Evolutionary conservation across 1,140 invertebrate species (phyloP).

Genomic region (Drosophila micromelanica): DNA sequence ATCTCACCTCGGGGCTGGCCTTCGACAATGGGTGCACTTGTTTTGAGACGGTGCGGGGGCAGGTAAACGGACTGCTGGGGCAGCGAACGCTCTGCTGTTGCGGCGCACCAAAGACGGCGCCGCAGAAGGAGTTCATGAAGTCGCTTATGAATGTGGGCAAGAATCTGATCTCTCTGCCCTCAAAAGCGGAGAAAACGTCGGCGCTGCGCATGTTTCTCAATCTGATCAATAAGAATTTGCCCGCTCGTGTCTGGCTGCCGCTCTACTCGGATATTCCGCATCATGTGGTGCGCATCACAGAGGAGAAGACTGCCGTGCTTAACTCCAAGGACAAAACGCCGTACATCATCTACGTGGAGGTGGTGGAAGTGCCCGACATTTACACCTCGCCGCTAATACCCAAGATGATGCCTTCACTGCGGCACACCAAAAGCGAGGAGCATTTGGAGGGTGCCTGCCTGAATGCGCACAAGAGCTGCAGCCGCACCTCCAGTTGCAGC

Average conservation of each 20-base stretch:
- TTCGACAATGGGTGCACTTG: constrained; percentile 98
- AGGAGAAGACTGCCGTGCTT: constrained; percentile 96
- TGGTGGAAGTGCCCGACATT: constrained; percentile 95
- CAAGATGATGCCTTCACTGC: constrained; percentile 91
- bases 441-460: constrained; percentile 75
- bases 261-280: constrained; percentile 97
- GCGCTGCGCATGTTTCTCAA: constrained; percentile 96
- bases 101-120: constrained; percentile 91
- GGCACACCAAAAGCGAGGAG: constrained; percentile 97
- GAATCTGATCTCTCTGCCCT: constrained; percentile 93
- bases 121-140: constrained; percentile 94
- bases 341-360: constrained; percentile 98
- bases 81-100: constrained; percentile 90
- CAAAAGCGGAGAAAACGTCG: constrained; percentile 97
- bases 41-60: constrained; percentile 87
- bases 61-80: constrained; percentile 90
- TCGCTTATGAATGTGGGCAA: constrained; percentile 96
- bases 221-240: constrained; percentile 97
- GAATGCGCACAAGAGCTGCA: constrained; percentile 65
- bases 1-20: constrained; percentile 95
- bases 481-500: constrained; percentile 72
- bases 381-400: constrained; percentile 91
- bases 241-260: constrained; percentile 98
- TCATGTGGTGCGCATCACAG: constrained; percentile 94
- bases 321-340: constrained; percentile 99